phyloP scores from a whole-genome alignment of 1,140 invertebrate genomes.

The Eueides isabella region DNA sequence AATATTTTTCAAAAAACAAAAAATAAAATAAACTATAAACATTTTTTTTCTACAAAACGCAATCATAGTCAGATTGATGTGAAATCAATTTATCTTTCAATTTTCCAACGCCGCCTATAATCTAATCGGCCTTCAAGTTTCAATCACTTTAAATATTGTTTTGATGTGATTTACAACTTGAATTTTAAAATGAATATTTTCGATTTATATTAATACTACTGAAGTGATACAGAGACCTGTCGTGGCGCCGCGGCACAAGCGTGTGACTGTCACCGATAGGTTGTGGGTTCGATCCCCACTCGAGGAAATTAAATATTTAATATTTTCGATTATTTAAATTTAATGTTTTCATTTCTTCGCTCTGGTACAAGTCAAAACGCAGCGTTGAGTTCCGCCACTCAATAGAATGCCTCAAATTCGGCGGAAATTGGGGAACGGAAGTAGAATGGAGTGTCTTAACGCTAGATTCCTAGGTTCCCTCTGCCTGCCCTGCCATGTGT shows the following conservation, averaged over 20 bases:
- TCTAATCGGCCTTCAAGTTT: constrained; percentile 21
- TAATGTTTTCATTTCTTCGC: no score
- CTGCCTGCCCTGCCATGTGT: no score
- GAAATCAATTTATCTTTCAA: constrained; percentile 24
- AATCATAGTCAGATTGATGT: not conserved
- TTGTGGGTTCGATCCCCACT: no score
- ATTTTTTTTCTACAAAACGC: not conserved
- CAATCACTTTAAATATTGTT: constrained; percentile 28
- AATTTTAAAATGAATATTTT: constrained; percentile 16
- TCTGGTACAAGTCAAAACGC: no score
- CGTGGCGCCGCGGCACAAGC: no score
- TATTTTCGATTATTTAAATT: not conserved
- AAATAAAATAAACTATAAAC: not conserved
- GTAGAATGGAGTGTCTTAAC: no score
- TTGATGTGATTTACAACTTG: constrained; percentile 27
- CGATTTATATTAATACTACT: not conserved
- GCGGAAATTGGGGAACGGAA: no score
- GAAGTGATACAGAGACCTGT: constrained; percentile 3
- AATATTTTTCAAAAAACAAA: not conserved
- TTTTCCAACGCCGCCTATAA: constrained; percentile 18
- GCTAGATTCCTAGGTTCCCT: no score
- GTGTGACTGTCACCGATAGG: no score
- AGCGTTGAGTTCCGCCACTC: no score
- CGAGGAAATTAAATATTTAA: constrained; percentile 10
- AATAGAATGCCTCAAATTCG: no score